Base-by-base conservation (phyloP, 2,113 vertebrate genomes). In the Parus major region DNA sequence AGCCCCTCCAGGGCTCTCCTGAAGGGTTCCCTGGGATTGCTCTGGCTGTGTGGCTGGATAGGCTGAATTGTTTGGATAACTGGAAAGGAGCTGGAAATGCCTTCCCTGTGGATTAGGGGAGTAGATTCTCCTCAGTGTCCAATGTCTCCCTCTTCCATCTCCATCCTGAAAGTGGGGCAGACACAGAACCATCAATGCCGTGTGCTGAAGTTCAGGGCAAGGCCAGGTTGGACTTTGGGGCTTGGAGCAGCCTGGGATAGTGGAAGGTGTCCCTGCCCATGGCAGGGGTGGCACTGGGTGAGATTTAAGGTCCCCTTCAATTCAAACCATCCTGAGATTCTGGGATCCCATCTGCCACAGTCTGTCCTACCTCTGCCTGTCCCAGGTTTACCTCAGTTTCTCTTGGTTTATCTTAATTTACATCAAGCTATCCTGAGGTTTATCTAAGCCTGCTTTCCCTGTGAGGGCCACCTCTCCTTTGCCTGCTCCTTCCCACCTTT, bases 261-360 rank as follows among this genome's bases (percentile, higher is more conserved):
- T 36, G 72, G 63, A 0, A 86, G 44, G 22, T 68, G 36, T 60
- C 53, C 63, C 63, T 86, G 71, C 14, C n/a, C 14, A 4, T 42
- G 60, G 70, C 35, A 35, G 10, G 24, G 20, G 4, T 65, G 70
- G 35, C n/a, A 41, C 52, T 65, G 42, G 42, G 1, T 36, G 83
- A 31, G 13, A 7, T 77, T 52, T 68, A 25, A 22, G 11, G 53
- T 11, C 36, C 17, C 31, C n/a, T 50, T 56, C 27, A 22, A 5
- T 11, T 75, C 25, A 31, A 66, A 50, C 20, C 31, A 50, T 31
- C 7, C 61, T 50, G 82, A 23, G 21, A 57, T 42, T 25, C 11
- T 86, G 52, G 24, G 35, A 27, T 75, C n/a, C 6, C 7, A 1
- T 39, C n/a, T 59, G 33, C 33, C 29, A 10, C 0, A 0, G 4